Conservation (phyloP, 2,888 invertebrate genomes). For the Habrosyne pyritoides region DNA sequence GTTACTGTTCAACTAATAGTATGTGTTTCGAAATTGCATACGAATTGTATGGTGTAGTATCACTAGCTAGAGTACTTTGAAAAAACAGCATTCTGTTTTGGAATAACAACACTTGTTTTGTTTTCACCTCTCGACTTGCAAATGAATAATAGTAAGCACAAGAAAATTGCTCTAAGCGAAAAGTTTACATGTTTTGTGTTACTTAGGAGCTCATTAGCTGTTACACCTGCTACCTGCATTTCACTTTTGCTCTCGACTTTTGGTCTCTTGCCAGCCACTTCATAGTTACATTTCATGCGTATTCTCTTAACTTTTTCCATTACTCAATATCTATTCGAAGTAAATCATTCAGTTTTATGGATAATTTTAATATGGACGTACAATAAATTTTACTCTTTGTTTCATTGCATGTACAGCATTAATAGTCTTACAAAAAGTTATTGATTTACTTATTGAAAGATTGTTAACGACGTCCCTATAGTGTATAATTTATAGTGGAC, state of each 20-base stretch:
- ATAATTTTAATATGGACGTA: neutral
- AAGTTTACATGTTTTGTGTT: neutral
- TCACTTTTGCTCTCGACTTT: neutral
- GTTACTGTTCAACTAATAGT: neutral
- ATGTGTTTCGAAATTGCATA: no score
- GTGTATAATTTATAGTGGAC: neutral
- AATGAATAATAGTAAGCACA: neutral
- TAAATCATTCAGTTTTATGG: neutral
- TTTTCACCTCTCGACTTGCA: neutral
- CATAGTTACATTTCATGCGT: neutral
- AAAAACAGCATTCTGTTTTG: no score
- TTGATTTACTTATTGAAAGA: conserved; percentile 1
- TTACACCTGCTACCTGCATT: neutral
- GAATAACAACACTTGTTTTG: neutral
- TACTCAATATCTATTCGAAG: no score
- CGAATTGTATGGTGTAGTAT: neutral
- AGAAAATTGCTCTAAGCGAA: no score
- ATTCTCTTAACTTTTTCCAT: neutral
- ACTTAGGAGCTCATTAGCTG: neutral
- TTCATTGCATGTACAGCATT: neutral
- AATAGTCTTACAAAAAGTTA: neutral
- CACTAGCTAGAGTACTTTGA: no score
- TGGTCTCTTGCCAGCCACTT: neutral
- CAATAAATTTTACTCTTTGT: neutral
- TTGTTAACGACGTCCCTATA: neutral